Evolutionary conservation across 2,113 vertebrate genomes (phyloP).

Genomic region (Sander lucioperca): DNA sequence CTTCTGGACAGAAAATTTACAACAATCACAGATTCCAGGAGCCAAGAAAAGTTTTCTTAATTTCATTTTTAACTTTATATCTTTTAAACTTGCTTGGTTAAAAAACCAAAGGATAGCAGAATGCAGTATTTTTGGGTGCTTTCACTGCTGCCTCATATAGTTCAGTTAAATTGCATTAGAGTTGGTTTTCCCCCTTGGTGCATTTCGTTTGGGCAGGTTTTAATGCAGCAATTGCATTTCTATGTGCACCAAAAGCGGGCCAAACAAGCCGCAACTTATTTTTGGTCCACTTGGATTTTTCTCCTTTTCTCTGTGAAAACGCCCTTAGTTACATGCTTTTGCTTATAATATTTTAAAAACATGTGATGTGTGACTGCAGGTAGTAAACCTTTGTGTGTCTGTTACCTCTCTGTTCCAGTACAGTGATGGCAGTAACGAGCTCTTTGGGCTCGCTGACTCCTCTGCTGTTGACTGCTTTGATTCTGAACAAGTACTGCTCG

Average conservation of each 20-base stretch:
- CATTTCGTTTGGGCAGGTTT: too few species aligned
- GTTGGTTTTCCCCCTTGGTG: too few species aligned
- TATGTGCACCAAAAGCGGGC: too few species aligned
- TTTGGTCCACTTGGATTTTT: too few species aligned
- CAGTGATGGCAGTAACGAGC: conserved; percentile 91
- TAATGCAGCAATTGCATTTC: too few species aligned
- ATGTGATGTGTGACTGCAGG: neutral
- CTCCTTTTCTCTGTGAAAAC: too few species aligned
- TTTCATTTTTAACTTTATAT: neutral
- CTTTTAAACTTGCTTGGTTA: neutral
- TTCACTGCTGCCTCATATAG: too few species aligned
- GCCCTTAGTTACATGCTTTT: neutral
- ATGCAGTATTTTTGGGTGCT: neutral
- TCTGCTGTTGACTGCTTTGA: conserved; percentile 94
- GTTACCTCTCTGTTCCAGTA: conserved; percentile 95
- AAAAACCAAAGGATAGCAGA: neutral
- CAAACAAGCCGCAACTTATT: too few species aligned
- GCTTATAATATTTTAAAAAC: neutral
- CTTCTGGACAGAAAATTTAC: neutral
- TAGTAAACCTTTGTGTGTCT: too few species aligned
- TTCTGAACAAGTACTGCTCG: conserved; percentile 95
- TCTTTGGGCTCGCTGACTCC: conserved; percentile 94
- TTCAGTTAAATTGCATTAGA: too few species aligned
- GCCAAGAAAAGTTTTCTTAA: neutral
- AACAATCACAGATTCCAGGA: neutral